Percentiles rank a stretch among this genome's conserved stretches.
Conservation (phyloP, 1,140 invertebrate species). For the Lepidurus arcticus region DNA sequence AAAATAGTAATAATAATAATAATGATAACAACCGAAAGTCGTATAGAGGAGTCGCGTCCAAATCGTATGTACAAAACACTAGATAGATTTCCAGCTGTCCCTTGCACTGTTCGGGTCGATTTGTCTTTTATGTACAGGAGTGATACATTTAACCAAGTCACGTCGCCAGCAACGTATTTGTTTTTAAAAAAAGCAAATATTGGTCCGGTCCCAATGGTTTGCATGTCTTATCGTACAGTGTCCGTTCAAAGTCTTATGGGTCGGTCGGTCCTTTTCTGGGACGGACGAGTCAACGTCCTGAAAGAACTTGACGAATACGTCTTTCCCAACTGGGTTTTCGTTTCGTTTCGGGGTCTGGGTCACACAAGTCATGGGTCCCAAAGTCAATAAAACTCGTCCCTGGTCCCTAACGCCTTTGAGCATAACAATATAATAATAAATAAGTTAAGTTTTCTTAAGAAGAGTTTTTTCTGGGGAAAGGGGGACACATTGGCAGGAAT, state of each 20-base stretch:
- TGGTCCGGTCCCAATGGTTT: too few relatives aligned
- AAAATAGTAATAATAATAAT: too few relatives aligned
- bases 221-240: not conserved
- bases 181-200: too few relatives aligned
- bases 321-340: not conserved
- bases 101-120: not conserved
- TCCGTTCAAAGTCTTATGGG: not conserved
- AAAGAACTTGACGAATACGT: not conserved
- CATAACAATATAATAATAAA: constrained; percentile 9
- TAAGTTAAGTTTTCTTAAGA: not conserved
- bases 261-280: not conserved
- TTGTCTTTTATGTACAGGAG: not conserved
- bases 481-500: not conserved
- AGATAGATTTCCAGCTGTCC: constrained; percentile 3
- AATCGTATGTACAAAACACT: not conserved
- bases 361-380: not conserved
- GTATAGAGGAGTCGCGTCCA: not conserved
- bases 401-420: not conserved
- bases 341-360: not conserved
- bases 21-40: not conserved
- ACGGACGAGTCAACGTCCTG: not conserved
- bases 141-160: not conserved
- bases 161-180: not conserved
- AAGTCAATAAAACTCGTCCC: not conserved
- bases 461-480: not conserved